A percentile compares a stretch with the other conserved stretches of the same genome.
Evolutionary conservation across 2,797 vertebrate genomes (phyloP).

Genomic region (Phrynocephalus forsythii): DNA sequence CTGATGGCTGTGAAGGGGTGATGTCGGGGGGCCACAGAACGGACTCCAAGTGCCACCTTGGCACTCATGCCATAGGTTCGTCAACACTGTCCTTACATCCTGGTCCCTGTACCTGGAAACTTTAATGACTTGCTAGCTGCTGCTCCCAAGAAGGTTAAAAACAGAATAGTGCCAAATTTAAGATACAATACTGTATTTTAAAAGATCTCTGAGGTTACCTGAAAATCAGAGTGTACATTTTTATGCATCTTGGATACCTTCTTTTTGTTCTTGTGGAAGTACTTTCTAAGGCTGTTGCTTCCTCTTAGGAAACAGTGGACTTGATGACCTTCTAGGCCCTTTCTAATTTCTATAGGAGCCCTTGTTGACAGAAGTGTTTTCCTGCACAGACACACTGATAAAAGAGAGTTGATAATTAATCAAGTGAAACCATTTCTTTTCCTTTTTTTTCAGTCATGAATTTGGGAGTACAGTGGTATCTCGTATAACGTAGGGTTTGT

Average conservation of each 20-base stretch:
- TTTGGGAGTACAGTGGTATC: neutral
- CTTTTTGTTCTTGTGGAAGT: neutral
- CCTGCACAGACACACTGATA: too few relatives aligned
- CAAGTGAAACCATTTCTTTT: neutral
- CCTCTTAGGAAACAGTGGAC: neutral
- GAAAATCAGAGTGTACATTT: too few relatives aligned
- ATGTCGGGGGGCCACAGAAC: too few relatives aligned
- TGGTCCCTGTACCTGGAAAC: neutral
- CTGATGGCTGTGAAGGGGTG: too few relatives aligned
- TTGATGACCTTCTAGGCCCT: too few relatives aligned
- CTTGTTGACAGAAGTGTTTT: neutral
- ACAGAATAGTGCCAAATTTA: neutral
- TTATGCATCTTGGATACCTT: too few relatives aligned
- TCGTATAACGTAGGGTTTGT: too few relatives aligned
- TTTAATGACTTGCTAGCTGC: neutral
- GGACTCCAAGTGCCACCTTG: too few relatives aligned
- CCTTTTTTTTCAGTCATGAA: neutral
- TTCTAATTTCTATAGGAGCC: neutral
- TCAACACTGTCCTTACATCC: too few relatives aligned
- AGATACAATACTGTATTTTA: neutral
- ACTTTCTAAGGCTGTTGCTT: too few relatives aligned
- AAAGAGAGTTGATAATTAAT: neutral
- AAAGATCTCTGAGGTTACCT: neutral
- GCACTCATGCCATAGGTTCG: too few relatives aligned
- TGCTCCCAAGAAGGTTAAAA: neutral